phyloP scores from a whole-genome alignment of 2,113 vertebrate species.

The Poicephalus meyeri region DNA sequence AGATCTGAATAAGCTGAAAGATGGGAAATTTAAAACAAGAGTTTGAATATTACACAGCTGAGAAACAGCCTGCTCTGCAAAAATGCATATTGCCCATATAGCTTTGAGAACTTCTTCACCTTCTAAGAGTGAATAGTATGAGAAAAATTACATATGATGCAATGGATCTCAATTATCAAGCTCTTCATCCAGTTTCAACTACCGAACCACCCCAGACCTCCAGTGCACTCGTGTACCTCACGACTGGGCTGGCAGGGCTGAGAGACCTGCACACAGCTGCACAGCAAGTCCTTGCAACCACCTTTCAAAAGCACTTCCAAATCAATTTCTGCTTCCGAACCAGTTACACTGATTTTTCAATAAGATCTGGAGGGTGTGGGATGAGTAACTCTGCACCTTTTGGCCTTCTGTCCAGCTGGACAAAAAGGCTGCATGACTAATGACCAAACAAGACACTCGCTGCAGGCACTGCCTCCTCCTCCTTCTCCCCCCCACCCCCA shows the following conservation, averaged over 20 bases:
- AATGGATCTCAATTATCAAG: neutral
- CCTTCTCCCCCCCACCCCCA: neutral
- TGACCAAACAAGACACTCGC: neutral
- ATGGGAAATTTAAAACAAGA: neutral
- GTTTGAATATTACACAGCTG: neutral
- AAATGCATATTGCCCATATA: neutral
- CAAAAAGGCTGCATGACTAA: accelerated
- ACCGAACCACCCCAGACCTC: neutral
- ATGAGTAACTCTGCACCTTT: neutral
- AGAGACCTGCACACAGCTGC: accelerated
- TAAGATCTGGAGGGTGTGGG: too few relatives aligned
- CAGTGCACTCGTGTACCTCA: neutral
- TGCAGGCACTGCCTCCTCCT: neutral
- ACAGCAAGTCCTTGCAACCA: neutral
- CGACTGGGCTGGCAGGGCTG: accelerated
- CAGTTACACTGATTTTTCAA: neutral
- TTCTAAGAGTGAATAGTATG: neutral
- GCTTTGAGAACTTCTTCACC: neutral
- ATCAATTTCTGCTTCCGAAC: neutral
- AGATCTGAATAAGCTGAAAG: neutral
- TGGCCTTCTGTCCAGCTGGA: neutral
- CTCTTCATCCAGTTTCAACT: neutral
- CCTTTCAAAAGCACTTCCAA: neutral
- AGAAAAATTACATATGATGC: neutral
- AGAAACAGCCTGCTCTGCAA: neutral